Percentiles rank a stretch among this genome's conserved stretches.
These are phyloP conservation scores for Yponomeuta plumbellus DNA, from an alignment of 2,888 invertebrate genomes.

Conservation along the genomic window DNA sequence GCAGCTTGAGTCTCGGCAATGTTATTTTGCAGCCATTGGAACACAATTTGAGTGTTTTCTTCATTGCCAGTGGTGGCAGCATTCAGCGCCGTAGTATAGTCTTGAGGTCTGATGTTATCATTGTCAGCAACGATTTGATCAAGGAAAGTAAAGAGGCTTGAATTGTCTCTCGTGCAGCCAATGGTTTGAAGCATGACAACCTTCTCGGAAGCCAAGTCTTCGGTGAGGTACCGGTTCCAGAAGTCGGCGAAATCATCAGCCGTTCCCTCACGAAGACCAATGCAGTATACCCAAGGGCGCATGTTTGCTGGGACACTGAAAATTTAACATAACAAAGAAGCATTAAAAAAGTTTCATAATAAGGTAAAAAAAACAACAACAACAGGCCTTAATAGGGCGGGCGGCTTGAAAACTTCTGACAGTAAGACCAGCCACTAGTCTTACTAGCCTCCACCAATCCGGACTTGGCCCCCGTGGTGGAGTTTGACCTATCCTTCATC, in stretches of 20 bases:
- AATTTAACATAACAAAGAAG: conserved; percentile 1
- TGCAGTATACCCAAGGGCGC: conserved; percentile 84
- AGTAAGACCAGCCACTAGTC: too few species aligned
- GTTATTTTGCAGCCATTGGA: conserved; percentile 67
- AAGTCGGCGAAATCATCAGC: conserved; percentile 80
- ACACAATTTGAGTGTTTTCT: conserved; percentile 71
- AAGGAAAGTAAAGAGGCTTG: conserved; percentile 44
- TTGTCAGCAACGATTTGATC: conserved; percentile 40
- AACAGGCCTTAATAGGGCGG: too few species aligned
- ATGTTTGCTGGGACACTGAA: conserved; percentile 62
- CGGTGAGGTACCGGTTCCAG: conserved; percentile 76
- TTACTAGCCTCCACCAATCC: too few species aligned
- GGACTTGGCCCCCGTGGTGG: too few species aligned
- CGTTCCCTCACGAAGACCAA: conserved; percentile 79
- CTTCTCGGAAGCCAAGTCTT: conserved; percentile 81
- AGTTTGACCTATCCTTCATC: too few species aligned
- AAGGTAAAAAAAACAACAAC: too few species aligned
- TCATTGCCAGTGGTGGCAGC: conserved; percentile 74
- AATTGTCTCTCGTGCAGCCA: conserved; percentile 78
- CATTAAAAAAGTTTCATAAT: not conserved
- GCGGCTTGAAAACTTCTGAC: too few species aligned
- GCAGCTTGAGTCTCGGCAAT: conserved; percentile 30
- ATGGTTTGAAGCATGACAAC: conserved; percentile 79
- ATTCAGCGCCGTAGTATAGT: conserved; percentile 53
- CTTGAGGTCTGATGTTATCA: conserved; percentile 56